Percentiles rank a stretch among this genome's conserved stretches.
phyloP scores from a whole-genome alignment of 35 echinoderm and acorn worm species.

The Ophioderma brevispina region DNA sequence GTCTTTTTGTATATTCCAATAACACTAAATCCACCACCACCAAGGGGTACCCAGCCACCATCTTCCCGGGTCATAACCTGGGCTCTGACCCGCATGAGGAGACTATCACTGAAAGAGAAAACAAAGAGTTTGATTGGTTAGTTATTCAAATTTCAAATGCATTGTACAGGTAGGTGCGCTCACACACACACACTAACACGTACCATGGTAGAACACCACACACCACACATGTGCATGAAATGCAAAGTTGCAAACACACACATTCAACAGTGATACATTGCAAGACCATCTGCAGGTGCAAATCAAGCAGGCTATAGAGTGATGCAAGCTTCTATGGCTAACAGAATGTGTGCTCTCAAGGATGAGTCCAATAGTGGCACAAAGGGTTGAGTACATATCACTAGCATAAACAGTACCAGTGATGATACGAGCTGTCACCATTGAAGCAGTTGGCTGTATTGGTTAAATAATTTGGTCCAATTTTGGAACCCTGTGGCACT shows the following conservation, averaged over 20 bases:
- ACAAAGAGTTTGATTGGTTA: background rate
- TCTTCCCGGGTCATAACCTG: constrained; percentile 95
- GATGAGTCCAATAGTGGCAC: too few relatives aligned
- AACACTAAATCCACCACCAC: constrained; percentile 79
- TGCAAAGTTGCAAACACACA: background rate
- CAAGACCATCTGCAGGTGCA: background rate
- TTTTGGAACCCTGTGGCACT: too few relatives aligned
- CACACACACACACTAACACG: background rate
- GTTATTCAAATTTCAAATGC: background rate
- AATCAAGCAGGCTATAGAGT: too few relatives aligned
- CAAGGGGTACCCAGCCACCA: constrained; percentile 90
- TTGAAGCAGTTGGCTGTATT: too few relatives aligned
- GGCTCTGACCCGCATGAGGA: constrained; percentile 82
- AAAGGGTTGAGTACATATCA: too few relatives aligned
- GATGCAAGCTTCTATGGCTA: too few relatives aligned
- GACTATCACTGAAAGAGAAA: constrained; percentile 68
- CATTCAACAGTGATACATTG: background rate
- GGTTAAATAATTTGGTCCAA: too few relatives aligned
- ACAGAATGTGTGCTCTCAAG: too few relatives aligned
- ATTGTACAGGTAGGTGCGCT: background rate
- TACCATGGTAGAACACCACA: background rate
- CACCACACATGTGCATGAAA: background rate
- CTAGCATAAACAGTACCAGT: too few relatives aligned
- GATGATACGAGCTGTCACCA: too few relatives aligned
- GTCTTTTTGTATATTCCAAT: constrained; percentile 85